A percentile compares a stretch with the other conserved stretches of the same genome.
These are phyloP conservation scores for Caerostris darwini DNA, from an alignment of 1,140 invertebrate genomes.

Conservation along the genomic window DNA sequence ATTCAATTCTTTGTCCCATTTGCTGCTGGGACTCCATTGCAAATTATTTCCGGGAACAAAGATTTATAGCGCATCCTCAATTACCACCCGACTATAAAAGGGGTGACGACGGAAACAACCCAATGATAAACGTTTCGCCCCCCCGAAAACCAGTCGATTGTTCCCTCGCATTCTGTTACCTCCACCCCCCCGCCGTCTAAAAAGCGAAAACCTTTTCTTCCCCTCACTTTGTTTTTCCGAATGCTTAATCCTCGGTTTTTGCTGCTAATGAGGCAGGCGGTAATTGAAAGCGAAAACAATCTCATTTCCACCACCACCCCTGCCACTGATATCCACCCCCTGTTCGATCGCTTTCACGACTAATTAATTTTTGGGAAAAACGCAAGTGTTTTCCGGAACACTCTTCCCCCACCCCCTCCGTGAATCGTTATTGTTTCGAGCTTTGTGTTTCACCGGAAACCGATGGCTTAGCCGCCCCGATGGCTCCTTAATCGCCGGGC, in stretches of 20 bases:
- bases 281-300: conserved; percentile 75
- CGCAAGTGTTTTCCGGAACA: conserved; percentile 40
- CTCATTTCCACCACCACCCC: conserved; percentile 19
- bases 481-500: neutral
- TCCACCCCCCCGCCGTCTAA: neutral
- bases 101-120: too few species aligned
- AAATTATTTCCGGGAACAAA: too few species aligned
- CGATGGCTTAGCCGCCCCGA: neutral
- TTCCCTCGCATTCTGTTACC: neutral
- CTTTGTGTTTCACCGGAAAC: neutral
- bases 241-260: conserved; percentile 72
- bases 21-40: too few species aligned
- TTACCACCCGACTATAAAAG: too few species aligned
- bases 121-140: too few species aligned
- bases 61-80: too few species aligned
- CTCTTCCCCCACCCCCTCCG: neutral
- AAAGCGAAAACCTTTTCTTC: neutral
- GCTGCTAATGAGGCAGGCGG: conserved; percentile 51
- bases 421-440: neutral
- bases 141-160: too few species aligned
- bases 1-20: too few species aligned
- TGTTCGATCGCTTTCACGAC: conserved; percentile 65
- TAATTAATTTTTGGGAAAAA: conserved; percentile 74
- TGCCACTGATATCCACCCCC: conserved; percentile 17
- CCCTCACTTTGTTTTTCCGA: conserved; percentile 61